phyloP scores from a whole-genome alignment of 2,888 invertebrate genomes.

The Caenorhabditis sp. region DNA sequence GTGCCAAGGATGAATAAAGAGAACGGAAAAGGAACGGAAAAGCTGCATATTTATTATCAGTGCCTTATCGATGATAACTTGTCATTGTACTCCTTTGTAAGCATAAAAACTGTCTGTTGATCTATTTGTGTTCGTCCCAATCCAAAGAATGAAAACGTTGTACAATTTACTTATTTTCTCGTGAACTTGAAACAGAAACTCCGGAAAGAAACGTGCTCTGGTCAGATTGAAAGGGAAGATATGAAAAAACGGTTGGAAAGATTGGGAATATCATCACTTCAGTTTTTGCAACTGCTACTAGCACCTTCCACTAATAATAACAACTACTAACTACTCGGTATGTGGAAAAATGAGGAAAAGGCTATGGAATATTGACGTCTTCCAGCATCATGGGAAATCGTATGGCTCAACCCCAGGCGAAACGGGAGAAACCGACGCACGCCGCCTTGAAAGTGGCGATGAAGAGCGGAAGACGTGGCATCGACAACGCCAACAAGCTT shows the following conservation, averaged over 20 bases:
- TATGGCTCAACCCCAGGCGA: slow-evolving; percentile 54
- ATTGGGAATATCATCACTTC: too few relatives aligned
- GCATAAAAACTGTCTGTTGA: background rate
- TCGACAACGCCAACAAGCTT: slow-evolving; percentile 67
- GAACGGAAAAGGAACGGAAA: background rate
- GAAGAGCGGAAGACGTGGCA: slow-evolving; percentile 61
- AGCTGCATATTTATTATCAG: slow-evolving; percentile 1
- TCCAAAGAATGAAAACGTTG: too few relatives aligned
- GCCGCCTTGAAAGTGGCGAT: slow-evolving; percentile 69
- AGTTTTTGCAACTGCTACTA: background rate
- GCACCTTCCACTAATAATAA: background rate
- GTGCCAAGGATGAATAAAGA: background rate
- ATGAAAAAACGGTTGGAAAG: too few relatives aligned
- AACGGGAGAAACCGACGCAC: slow-evolving; percentile 69
- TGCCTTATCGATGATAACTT: background rate
- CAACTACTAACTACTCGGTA: too few relatives aligned
- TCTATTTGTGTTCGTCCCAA: background rate
- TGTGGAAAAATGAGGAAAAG: too few relatives aligned
- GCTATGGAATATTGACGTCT: too few relatives aligned
- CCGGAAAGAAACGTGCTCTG: background rate
- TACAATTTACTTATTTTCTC: too few relatives aligned
- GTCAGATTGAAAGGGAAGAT: too few relatives aligned
- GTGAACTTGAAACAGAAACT: too few relatives aligned
- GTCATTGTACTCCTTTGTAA: background rate
- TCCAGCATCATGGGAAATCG: slow-evolving; percentile 59